These are phyloP conservation scores for Cistogaster globosa DNA, from an alignment of 2,888 invertebrate genomes.

Conservation along the genomic window DNA sequence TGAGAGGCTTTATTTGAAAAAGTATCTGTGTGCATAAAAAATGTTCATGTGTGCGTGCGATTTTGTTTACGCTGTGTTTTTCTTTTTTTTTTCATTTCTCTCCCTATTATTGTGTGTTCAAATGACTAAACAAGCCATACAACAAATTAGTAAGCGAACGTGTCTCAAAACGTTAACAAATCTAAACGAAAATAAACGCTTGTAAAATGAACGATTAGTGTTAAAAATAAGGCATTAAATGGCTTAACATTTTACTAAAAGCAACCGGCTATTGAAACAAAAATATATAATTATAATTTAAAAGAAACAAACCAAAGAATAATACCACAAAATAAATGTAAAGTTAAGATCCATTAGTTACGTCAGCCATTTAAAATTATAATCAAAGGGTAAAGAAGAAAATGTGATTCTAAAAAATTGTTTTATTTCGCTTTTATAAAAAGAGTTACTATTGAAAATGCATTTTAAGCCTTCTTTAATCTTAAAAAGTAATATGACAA, in stretches of 20 bases:
- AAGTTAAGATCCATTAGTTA: slow-evolving; percentile 51
- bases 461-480: not conserved
- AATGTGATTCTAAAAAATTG: slow-evolving; percentile 36
- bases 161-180: slow-evolving; percentile 69
- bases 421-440: slow-evolving; percentile 21
- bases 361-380: slow-evolving; percentile 22
- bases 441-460: slow-evolving; percentile 28
- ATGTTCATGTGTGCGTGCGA: not conserved
- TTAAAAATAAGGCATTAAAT: slow-evolving; percentile 32
- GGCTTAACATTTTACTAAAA: not conserved
- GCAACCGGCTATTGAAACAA: slow-evolving; percentile 34
- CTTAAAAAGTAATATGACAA: no score
- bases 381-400: slow-evolving; percentile 28
- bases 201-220: slow-evolving; percentile 23
- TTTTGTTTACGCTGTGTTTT: slow-evolving; percentile 37
- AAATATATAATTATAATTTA: slow-evolving; percentile 16
- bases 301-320: slow-evolving; percentile 35
- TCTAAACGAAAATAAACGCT: slow-evolving; percentile 28
- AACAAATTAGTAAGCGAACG: slow-evolving; percentile 67
- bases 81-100: slow-evolving; percentile 14
- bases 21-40: slow-evolving; percentile 44
- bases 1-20: slow-evolving; percentile 41
- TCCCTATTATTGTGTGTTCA: slow-evolving; percentile 62
- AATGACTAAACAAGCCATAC: slow-evolving; percentile 59
- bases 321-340: slow-evolving; percentile 23